A percentile compares a stretch with the other conserved stretches of the same genome.
Conservation (phyloP, 2,888 invertebrate genomes). For the Ochropleura plecta region DNA sequence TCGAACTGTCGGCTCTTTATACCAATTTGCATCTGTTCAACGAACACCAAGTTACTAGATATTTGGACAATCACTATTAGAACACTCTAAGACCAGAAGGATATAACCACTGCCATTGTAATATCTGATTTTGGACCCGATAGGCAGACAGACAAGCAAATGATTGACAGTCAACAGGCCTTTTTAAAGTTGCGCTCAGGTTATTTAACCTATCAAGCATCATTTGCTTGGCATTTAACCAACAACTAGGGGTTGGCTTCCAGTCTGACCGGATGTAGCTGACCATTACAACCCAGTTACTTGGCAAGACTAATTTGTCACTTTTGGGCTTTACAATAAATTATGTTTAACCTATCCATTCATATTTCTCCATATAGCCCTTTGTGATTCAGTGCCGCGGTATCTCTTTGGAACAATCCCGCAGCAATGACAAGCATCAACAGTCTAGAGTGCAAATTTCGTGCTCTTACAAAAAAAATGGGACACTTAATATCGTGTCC, state of each 20-base stretch:
- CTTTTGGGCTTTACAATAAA: neutral
- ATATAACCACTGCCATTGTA: slow-evolving; percentile 31
- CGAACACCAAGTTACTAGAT: slow-evolving; percentile 5
- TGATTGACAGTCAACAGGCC: slow-evolving; percentile 13
- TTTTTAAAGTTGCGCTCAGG: slow-evolving; percentile 47
- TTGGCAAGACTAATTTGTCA: neutral
- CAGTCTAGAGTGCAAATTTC: neutral
- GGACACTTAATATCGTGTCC: neutral
- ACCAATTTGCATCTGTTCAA: neutral
- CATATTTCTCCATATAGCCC: no score
- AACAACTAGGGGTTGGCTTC: neutral
- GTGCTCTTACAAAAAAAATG: neutral
- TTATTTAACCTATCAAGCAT: slow-evolving; percentile 11
- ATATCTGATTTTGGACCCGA: slow-evolving; percentile 56
- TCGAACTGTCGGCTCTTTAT: no score
- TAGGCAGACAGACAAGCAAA: slow-evolving; percentile 18
- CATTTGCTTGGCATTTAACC: neutral
- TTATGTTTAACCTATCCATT: neutral
- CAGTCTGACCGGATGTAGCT: neutral
- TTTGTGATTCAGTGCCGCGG: no score
- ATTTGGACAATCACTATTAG: neutral
- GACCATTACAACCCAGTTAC: neutral
- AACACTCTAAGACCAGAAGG: neutral
- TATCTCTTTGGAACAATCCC: no score
- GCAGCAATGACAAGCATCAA: no score